phyloP scores from a whole-genome alignment of 2,797 vertebrate species.

The Mallotus villosus region DNA sequence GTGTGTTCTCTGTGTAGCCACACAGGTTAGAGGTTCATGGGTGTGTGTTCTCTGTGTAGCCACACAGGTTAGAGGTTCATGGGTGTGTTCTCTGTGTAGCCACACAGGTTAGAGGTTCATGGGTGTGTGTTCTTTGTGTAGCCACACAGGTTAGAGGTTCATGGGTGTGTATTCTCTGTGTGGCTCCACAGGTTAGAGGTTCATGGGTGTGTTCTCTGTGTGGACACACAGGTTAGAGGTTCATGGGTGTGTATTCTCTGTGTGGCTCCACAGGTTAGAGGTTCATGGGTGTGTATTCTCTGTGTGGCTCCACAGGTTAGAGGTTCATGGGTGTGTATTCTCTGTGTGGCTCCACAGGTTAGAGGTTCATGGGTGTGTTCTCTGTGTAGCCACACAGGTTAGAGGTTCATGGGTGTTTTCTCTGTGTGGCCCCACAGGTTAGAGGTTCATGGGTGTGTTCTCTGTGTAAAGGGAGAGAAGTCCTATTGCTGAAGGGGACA shows the following conservation, averaged over 20 bases:
- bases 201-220: constrained; percentile 21
- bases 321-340: constrained; percentile 29
- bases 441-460: too few species aligned
- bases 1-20: not conserved
- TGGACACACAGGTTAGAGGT: constrained; percentile 3
- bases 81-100: not conserved
- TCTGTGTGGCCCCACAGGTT: not conserved
- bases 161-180: constrained; percentile 17
- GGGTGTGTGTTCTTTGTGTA: not conserved
- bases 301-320: not conserved
- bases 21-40: constrained; percentile 21
- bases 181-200: constrained; percentile 1
- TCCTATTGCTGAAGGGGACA: not conserved
- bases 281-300: constrained; percentile 30
- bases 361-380: constrained; percentile 26
- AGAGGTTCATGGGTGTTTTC: constrained; percentile 25
- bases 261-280: not conserved
- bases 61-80: constrained; percentile 21
- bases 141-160: constrained; percentile 11
- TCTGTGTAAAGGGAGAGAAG: not conserved
- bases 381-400: not conserved
- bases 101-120: constrained; percentile 21
- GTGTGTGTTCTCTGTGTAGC: not conserved
- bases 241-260: constrained; percentile 23
- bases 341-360: not conserved